A percentile compares a stretch with the other conserved stretches of the same genome.
Evolutionary conservation across 2,797 vertebrate genomes (phyloP).

Genomic region (Propithecus deckenii): DNA sequence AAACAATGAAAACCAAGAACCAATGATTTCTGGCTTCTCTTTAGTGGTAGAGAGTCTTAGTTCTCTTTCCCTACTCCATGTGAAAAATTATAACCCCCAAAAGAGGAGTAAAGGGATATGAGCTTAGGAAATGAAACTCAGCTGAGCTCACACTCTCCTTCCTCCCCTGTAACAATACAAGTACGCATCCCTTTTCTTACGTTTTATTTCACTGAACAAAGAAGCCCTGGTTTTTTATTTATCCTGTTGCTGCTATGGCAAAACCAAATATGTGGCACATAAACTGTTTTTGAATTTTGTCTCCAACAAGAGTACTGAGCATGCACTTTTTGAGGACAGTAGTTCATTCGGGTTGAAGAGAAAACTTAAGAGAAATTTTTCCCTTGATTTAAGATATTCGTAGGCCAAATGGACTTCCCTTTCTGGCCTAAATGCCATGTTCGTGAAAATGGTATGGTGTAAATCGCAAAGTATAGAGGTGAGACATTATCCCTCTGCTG

Average conservation of each 20-base stretch:
- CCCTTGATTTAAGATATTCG: background rate
- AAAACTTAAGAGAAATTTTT: background rate
- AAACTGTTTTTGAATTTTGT: background rate
- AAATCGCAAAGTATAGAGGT: background rate
- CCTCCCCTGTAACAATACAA: background rate
- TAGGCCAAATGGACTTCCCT: background rate
- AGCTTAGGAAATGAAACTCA: background rate
- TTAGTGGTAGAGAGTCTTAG: background rate
- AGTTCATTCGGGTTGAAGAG: background rate
- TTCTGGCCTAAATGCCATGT: constrained; percentile 19
- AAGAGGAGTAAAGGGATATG: background rate
- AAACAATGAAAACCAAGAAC: constrained; percentile 8
- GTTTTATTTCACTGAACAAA: background rate
- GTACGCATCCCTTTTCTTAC: background rate
- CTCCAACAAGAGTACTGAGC: background rate
- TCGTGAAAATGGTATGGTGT: background rate
- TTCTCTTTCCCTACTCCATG: background rate
- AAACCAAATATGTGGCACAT: background rate
- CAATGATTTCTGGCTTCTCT: background rate
- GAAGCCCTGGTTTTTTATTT: background rate
- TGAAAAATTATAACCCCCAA: background rate
- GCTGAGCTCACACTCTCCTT: background rate
- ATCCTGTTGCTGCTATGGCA: background rate
- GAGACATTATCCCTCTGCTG: background rate
- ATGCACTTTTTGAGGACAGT: background rate